Evolutionary conservation across 2,888 invertebrate species (phyloP), one percentile per base, ranked within the genome.

Genomic region (Lacanobia wlatinum): DNA sequence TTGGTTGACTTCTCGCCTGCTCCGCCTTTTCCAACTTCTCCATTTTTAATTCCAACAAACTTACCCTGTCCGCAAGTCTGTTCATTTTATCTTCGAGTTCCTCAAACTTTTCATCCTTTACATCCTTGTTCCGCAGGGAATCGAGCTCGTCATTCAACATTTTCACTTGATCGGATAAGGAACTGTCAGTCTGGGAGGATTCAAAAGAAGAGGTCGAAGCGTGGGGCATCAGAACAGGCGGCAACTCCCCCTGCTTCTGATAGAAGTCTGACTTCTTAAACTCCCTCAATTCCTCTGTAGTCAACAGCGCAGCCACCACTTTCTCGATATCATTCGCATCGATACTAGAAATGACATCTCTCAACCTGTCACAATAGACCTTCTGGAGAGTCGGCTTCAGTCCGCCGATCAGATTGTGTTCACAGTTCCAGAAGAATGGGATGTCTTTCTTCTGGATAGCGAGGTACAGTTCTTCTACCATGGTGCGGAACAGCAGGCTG

Each of bases 371-470:
- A 8, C 87, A 84, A 70, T 96, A 95, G 1, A 92, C 82, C 21
- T 88, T 87, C 55, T 92, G 89, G 0, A 92, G 80, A 0, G 88
- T 87, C 0, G 90, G 87, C 34, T 91, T 93, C 4, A 97, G 77
- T 10, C 91, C 86, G 1, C 88, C 91, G 0, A 95, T 92, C 16
- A 95, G 88, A 73, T 95, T 95, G 74, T 94, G 91, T 0, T 90
- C 84, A 16, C 90, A 74, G 53, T 95, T 90, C 95, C 95, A 95
- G 73, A 91, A 95, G 86, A 93, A 95, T 0, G 88, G 91, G 18
- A 95, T 95, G 10, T 88, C 87, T 68, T 92, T 92, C 0, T 84
- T 78, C 28, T 87, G 79, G 12, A 95, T 78, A 0, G 94, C 94
- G 6, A 82, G 76, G 70, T 92, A 85, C 0, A 95, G 73, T 50